Percentiles rank a stretch among this genome's conserved stretches.
Evolutionary conservation across 2,797 vertebrate species (phyloP).

Genomic region (Oreochromis grahami): DNA sequence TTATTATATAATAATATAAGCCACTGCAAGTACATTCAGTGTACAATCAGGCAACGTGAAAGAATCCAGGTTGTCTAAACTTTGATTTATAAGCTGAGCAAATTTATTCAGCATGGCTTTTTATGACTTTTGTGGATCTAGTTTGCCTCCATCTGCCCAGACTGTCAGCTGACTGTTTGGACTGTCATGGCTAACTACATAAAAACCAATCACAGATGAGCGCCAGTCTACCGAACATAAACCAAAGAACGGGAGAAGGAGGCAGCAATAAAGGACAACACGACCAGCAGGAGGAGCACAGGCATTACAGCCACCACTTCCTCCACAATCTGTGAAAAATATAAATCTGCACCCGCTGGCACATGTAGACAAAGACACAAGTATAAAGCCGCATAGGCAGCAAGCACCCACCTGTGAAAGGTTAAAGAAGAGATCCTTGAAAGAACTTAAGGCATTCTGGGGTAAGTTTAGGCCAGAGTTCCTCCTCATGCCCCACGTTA

Average conservation of each 20-base stretch:
- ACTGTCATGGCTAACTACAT: not conserved
- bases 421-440: slow-evolving; percentile 6
- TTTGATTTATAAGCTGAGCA: not conserved
- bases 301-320: not conserved
- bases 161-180: not conserved
- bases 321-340: not conserved
- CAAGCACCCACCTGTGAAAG: not conserved
- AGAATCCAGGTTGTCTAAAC: not conserved
- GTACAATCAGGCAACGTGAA: not conserved
- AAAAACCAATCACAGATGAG: not conserved
- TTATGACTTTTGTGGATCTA: not conserved
- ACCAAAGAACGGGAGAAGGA: not conserved
- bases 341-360: not conserved
- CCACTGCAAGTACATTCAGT: not conserved
- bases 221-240: not conserved
- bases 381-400: not conserved
- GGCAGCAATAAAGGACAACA: slow-evolving; percentile 27
- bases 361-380: slow-evolving; percentile 10
- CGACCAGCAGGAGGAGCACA: slow-evolving; percentile 14
- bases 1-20: not conserved
- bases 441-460: not conserved
- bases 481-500: not conserved
- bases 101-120: not conserved
- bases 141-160: not conserved
- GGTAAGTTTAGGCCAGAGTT: not conserved